Percentiles rank a stretch among this genome's conserved stretches.
Conservation (phyloP, 2,113 vertebrate species). For the Triplophysa siluroides region DNA sequence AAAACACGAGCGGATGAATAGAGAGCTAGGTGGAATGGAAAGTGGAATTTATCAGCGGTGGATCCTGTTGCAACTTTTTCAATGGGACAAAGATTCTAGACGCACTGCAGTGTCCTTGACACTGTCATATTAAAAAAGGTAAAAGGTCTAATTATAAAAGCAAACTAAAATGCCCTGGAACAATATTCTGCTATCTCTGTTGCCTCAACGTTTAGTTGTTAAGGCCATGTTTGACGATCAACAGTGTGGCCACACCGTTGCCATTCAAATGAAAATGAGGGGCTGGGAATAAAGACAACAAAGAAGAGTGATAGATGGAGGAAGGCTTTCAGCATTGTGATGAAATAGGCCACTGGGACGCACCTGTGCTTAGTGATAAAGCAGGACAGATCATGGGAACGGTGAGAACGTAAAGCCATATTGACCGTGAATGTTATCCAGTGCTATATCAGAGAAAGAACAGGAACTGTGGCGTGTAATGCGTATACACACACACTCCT, state of each 20-base stretch:
- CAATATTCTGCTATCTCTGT: neutral
- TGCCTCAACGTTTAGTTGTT: neutral
- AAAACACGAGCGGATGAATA: slow-evolving; percentile 17
- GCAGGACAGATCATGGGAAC: slow-evolving; percentile 16
- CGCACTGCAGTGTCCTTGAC: neutral
- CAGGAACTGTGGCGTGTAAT: neutral
- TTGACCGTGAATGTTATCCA: neutral
- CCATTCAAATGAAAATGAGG: slow-evolving; percentile 49
- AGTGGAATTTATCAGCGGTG: slow-evolving; percentile 8
- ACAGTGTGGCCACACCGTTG: neutral
- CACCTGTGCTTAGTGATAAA: slow-evolving; percentile 43
- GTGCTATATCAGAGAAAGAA: neutral
- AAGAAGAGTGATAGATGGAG: slow-evolving; percentile 17
- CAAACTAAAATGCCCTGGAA: neutral
- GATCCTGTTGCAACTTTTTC: slow-evolving; percentile 33
- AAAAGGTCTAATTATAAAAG: neutral
- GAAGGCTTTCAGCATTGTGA: slow-evolving; percentile 37
- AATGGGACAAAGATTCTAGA: slow-evolving; percentile 3
- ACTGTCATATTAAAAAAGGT: slow-evolving; percentile 7
- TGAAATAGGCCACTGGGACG: slow-evolving; percentile 31
- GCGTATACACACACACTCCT: too few relatives aligned
- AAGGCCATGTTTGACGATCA: slow-evolving; percentile 9
- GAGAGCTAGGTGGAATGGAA: slow-evolving; percentile 1
- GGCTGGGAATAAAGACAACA: neutral
- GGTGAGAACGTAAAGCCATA: neutral